A percentile compares a stretch with the other conserved stretches of the same genome.
These are phyloP conservation scores for Catagonus wagneri DNA, from an alignment of 2,113 vertebrate genomes.

Conservation along the genomic window DNA sequence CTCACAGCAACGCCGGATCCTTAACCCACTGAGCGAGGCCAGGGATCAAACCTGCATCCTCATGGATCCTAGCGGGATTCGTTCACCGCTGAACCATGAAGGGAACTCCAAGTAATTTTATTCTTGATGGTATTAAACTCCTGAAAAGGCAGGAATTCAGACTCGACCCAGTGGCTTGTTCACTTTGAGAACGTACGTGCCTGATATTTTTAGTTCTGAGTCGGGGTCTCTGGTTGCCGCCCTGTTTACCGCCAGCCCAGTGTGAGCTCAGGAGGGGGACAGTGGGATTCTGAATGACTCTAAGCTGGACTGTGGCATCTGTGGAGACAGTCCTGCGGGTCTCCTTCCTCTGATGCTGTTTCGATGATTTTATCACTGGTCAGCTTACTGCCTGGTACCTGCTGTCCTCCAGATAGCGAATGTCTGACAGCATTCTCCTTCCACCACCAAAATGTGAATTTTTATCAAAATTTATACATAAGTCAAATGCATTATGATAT, in stretches of 20 bases:
- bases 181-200: neutral
- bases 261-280: fast-evolving
- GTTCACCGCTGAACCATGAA: too few relatives aligned
- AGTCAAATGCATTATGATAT: neutral
- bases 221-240: fast-evolving
- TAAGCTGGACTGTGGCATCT: neutral
- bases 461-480: neutral
- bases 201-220: neutral
- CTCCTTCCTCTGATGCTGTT: neutral
- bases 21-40: too few relatives aligned
- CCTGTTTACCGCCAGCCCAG: fast-evolving
- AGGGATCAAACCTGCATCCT: too few relatives aligned
- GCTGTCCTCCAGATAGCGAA: neutral
- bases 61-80: too few relatives aligned
- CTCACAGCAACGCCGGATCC: too few relatives aligned
- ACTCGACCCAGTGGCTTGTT: neutral
- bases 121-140: neutral
- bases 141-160: neutral
- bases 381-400: neutral
- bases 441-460: neutral
- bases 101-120: neutral
- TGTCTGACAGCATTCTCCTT: neutral
- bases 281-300: fast-evolving
- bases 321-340: neutral
- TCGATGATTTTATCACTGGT: neutral